Conservation (phyloP, 1,140 invertebrate species). For the Phocides pigmalion region DNA sequence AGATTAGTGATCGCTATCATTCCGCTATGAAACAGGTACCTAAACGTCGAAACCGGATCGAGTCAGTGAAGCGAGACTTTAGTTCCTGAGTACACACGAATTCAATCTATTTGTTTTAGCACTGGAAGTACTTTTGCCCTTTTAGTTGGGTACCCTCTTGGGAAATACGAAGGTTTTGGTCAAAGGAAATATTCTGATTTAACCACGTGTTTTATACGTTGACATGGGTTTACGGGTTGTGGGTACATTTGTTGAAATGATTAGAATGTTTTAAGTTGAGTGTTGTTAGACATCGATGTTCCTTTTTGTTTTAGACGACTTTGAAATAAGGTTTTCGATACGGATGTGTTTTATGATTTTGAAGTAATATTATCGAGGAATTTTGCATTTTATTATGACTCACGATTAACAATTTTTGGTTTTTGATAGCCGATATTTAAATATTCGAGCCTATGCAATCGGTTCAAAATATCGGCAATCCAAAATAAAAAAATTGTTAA, state of each 20-base stretch:
- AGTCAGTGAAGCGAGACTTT: conserved; percentile 6
- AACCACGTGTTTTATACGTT: conserved; percentile 11
- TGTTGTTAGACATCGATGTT: no score
- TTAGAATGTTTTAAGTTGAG: no score
- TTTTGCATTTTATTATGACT: no score
- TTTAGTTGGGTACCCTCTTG: conserved; percentile 7
- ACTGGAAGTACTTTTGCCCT: conserved; percentile 28
- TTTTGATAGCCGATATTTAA: no score
- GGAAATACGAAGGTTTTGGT: conserved; percentile 19
- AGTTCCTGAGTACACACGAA: conserved; percentile 19
- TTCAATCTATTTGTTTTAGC: conserved; percentile 30
- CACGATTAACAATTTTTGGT: no score
- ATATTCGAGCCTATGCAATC: no score
- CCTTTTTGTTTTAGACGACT: no score
- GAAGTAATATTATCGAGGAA: no score
- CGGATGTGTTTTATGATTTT: no score
- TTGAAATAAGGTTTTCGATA: no score
- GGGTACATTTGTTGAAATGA: background rate
- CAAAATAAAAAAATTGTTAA: no score
- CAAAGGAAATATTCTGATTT: conserved; percentile 15
- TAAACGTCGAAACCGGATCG: background rate
- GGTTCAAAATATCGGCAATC: no score
- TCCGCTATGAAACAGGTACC: background rate
- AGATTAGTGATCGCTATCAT: background rate
- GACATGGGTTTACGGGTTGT: conserved; percentile 1